Percentiles rank a stretch among this genome's conserved stretches.
phyloP scores from a whole-genome alignment of 2,797 vertebrate genomes.

The Phalloptychus januarius region DNA sequence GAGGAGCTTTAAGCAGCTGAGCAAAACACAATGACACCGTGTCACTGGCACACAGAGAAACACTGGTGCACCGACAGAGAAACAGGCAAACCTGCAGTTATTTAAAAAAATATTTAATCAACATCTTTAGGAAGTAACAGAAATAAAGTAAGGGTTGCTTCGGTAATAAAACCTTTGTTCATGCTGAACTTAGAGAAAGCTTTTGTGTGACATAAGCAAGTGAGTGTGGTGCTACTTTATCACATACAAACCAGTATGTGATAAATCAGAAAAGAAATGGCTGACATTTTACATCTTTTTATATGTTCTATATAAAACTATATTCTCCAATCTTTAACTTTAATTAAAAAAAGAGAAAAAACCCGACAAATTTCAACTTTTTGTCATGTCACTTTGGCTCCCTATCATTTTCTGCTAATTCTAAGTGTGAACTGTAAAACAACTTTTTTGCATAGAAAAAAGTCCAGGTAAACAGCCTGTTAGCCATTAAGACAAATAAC shows the following conservation, averaged over 20 bases:
- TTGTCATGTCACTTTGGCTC: not conserved
- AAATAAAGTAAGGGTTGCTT: not conserved
- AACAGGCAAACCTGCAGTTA: not conserved
- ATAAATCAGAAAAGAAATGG: not conserved
- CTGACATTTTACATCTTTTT: not conserved
- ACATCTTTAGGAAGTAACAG: not conserved
- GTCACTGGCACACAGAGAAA: slow-evolving; percentile 33
- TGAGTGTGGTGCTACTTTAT: not conserved
- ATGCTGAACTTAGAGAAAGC: not conserved
- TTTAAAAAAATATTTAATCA: not conserved
- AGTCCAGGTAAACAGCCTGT: not conserved
- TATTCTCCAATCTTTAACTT: not conserved
- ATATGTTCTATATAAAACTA: not conserved
- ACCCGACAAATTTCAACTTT: not conserved
- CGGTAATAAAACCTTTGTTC: slow-evolving; percentile 16
- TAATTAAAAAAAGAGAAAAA: not conserved
- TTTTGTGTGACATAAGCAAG: not conserved
- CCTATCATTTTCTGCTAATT: not conserved
- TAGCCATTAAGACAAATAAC: not conserved
- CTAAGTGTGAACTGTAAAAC: not conserved
- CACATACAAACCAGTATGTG: not conserved
- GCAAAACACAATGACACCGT: slow-evolving; percentile 44
- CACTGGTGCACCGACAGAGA: slow-evolving; percentile 1
- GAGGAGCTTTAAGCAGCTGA: slow-evolving; percentile 52
- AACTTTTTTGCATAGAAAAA: not conserved